Evolutionary conservation across 2,797 vertebrate species (phyloP).

Genomic region (Capromys pilorides): DNA sequence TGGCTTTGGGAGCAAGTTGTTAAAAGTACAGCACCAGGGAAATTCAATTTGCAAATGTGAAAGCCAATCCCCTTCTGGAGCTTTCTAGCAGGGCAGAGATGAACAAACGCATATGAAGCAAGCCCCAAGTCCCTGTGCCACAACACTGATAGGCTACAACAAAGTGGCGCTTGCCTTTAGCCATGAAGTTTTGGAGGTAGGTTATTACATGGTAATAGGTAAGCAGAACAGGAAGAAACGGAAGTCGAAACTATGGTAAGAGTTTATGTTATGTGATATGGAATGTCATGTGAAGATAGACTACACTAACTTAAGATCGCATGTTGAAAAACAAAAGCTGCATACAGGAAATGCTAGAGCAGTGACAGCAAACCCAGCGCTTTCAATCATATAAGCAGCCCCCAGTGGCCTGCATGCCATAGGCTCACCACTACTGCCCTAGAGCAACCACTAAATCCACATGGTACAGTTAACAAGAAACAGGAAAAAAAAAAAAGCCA

Average conservation of each 20-base stretch:
- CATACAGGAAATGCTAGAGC: background rate
- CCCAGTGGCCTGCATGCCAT: background rate
- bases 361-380: background rate
- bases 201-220: background rate
- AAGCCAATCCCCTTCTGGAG: background rate
- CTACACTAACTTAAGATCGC: background rate
- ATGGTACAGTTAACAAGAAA: background rate
- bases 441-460: background rate
- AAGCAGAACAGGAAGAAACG: background rate
- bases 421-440: background rate
- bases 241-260: background rate
- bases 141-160: background rate
- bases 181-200: background rate
- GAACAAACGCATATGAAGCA: background rate
- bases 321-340: background rate
- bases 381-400: background rate
- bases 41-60: background rate
- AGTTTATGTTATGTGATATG: background rate
- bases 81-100: background rate
- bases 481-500: background rate
- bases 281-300: background rate
- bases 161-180: background rate
- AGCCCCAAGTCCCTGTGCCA: background rate
- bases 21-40: background rate
- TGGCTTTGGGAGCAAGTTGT: background rate